These are phyloP conservation scores for Hyperopisus bebe DNA, from an alignment of 2,113 vertebrate genomes.

Conservation along the genomic window DNA sequence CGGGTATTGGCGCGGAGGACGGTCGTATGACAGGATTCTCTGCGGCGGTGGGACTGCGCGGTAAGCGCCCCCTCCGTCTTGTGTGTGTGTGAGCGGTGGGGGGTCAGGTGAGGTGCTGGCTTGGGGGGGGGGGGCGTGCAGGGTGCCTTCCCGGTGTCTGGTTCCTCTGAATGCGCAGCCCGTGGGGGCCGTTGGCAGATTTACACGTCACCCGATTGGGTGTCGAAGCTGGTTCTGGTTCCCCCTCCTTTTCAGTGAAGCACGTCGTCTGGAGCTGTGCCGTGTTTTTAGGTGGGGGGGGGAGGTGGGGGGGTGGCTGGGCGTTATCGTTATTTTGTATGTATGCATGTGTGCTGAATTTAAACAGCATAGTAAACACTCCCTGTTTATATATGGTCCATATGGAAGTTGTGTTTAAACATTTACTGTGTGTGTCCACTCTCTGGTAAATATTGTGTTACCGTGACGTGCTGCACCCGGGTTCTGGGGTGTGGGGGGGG, in stretches of 20 bases:
- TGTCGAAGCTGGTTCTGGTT: neutral
- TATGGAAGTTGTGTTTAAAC: conserved; percentile 16
- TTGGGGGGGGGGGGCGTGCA: neutral
- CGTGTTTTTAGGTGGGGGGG: neutral
- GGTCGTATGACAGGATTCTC: conserved; percentile 62
- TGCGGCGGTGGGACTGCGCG: conserved; percentile 39
- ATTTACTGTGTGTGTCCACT: conserved; percentile 8
- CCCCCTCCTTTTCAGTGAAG: neutral
- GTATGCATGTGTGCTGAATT: neutral
- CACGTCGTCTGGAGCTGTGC: neutral
- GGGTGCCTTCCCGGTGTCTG: neutral
- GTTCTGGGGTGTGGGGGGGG: no score
- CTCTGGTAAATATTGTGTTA: conserved; percentile 19
- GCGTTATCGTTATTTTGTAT: neutral
- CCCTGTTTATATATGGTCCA: conserved; percentile 8
- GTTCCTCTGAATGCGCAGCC: neutral
- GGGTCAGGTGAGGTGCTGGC: neutral
- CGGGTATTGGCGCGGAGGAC: conserved; percentile 53
- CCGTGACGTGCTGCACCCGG: neutral
- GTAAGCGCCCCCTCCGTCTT: conserved; percentile 35
- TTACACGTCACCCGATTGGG: neutral
- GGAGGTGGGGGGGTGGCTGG: neutral
- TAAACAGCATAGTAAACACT: conserved; percentile 6
- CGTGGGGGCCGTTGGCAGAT: neutral
- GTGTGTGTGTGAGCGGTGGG: neutral